phyloP scores from a whole-genome alignment of 2,888 invertebrate genomes.

The Trichopoda pennipes region DNA sequence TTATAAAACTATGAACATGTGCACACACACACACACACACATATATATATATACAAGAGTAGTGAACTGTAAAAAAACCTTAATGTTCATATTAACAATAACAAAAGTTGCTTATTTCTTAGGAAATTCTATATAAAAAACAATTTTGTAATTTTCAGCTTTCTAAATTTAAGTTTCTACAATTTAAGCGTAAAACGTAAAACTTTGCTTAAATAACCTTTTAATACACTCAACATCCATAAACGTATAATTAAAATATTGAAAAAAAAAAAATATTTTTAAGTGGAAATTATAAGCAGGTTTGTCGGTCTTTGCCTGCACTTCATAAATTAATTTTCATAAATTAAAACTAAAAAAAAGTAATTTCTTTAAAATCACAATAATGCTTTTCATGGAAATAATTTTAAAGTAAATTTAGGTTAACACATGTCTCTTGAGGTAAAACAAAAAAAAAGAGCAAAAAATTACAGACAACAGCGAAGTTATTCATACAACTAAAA shows the following conservation, averaged over 20 bases:
- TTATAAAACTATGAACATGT: no score
- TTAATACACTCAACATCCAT: background rate
- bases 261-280: constrained; percentile 11
- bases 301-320: background rate
- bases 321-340: no score
- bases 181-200: background rate
- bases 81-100: background rate
- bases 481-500: no score
- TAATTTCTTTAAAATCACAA: no score
- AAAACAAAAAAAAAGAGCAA: no score
- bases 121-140: background rate
- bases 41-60: background rate
- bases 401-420: no score
- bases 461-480: no score
- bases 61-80: background rate
- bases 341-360: no score
- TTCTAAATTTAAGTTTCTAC: background rate
- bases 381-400: no score
- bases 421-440: no score
- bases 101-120: background rate
- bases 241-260: background rate
- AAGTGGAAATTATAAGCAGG: constrained; percentile 25
- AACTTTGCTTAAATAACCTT: background rate
- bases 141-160: constrained; percentile 32
- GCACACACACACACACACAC: no score